Conservation (phyloP, 2,113 vertebrate genomes). For the Riparia riparia region DNA sequence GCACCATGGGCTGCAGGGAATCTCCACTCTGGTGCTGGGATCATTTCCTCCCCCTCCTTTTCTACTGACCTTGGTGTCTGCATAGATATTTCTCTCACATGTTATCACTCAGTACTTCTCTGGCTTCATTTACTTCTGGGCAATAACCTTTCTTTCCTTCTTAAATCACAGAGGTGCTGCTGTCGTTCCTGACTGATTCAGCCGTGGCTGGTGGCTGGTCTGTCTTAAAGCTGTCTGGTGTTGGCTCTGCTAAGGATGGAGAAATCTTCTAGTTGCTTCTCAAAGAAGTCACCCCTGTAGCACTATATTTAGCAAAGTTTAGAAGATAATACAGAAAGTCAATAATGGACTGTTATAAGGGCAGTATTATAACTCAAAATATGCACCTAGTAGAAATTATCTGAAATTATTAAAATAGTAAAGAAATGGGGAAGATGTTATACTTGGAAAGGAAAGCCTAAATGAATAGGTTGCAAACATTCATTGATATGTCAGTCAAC, state of each 20-base stretch:
- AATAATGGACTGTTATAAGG: not conserved
- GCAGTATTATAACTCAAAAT: not conserved
- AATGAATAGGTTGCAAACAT: not conserved
- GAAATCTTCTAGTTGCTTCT: not conserved
- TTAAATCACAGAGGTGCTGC: not conserved
- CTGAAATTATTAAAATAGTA: not conserved
- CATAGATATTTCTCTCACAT: not conserved
- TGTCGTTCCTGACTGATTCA: not conserved
- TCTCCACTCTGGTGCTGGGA: accelerated
- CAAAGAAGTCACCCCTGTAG: not conserved
- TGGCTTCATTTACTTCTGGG: not conserved
- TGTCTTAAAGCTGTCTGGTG: accelerated
- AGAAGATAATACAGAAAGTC: not conserved
- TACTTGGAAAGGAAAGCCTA: not conserved
- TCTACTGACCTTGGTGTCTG: not conserved
- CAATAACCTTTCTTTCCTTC: not conserved
- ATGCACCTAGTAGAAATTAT: not conserved
- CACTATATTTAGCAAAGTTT: not conserved
- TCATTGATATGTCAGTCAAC: not conserved
- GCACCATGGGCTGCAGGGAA: accelerated
- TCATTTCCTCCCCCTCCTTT: not conserved
- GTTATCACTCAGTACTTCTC: not conserved
- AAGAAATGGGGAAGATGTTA: not conserved
- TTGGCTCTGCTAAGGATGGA: not conserved
- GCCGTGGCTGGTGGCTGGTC: accelerated